These are phyloP conservation scores for Laspeyria flexula DNA, from an alignment of 2,888 invertebrate genomes.

Conservation along the genomic window DNA sequence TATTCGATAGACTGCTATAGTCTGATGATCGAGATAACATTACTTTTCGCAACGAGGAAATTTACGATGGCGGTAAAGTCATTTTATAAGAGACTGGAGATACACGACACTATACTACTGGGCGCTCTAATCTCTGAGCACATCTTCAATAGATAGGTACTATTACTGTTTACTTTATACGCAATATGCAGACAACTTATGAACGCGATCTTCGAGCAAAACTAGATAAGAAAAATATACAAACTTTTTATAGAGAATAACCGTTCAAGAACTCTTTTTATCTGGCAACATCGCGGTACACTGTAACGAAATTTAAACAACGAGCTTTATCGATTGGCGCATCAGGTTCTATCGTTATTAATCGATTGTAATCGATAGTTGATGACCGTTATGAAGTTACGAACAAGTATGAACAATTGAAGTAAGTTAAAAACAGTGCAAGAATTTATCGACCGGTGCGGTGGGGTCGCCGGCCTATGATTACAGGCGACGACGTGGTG, in stretches of 20 bases:
- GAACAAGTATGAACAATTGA: background rate
- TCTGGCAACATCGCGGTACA: slow-evolving; percentile 5
- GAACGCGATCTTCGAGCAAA: slow-evolving; percentile 13
- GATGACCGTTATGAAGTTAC: slow-evolving; percentile 10
- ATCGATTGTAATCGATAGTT: slow-evolving; percentile 23
- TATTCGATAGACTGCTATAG: too few relatives aligned
- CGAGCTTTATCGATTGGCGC: slow-evolving; percentile 16
- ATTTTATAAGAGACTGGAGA: too few relatives aligned
- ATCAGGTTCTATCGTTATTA: slow-evolving; percentile 9
- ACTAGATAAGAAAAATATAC: slow-evolving; percentile 1
- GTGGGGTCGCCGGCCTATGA: slow-evolving; percentile 75
- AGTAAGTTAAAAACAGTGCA: slow-evolving; percentile 21
- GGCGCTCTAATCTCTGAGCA: too few relatives aligned
- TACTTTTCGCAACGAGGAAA: too few relatives aligned
- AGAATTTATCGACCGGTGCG: slow-evolving; percentile 61
- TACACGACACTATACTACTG: too few relatives aligned
- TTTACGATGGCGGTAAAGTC: too few relatives aligned
- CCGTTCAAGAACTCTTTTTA: background rate
- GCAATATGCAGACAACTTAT: slow-evolving; percentile 14
- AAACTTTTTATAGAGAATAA: background rate
- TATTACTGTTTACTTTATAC: slow-evolving; percentile 8
- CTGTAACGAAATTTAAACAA: slow-evolving; percentile 27
- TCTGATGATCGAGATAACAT: too few relatives aligned
- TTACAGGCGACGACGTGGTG: slow-evolving; percentile 57
- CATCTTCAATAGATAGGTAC: too few relatives aligned